Evolutionary conservation across 1,140 invertebrate species (phyloP).

Genomic region (Drosophila varians): DNA sequence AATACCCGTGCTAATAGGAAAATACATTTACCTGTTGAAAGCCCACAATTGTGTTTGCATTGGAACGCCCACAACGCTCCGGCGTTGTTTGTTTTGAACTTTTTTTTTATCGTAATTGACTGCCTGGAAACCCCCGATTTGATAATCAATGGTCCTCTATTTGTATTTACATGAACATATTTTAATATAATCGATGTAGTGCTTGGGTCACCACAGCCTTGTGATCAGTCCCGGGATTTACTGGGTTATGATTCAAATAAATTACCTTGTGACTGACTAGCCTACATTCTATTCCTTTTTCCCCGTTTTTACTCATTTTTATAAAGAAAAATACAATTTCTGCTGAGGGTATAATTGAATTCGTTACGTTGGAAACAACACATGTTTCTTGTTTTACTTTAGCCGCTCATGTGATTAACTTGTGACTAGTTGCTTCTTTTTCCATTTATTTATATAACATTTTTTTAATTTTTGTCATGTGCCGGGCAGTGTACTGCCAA

Average conservation of each 20-base stretch:
- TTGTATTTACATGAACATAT: constrained; percentile 41
- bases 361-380: constrained; percentile 5
- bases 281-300: too few species aligned
- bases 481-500: neutral
- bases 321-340: neutral
- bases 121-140: constrained; percentile 59
- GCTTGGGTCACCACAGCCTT: constrained; percentile 17
- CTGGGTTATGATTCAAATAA: constrained; percentile 1
- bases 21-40: constrained; percentile 34
- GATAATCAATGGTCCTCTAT: constrained; percentile 52
- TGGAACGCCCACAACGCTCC: constrained; percentile 2
- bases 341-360: constrained; percentile 10
- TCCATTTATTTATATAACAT: constrained; percentile 14
- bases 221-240: constrained; percentile 12
- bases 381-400: constrained; percentile 29
- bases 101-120: constrained; percentile 35
- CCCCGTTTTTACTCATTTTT: neutral
- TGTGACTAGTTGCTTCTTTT: constrained; percentile 33
- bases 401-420: constrained; percentile 43
- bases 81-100: constrained; percentile 36
- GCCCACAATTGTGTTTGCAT: constrained; percentile 42
- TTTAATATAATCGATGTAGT: constrained; percentile 11
- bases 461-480: constrained; percentile 35
- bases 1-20: constrained; percentile 43
- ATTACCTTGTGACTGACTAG: neutral